Evolutionary conservation across 1,140 invertebrate genomes (phyloP).

Genomic region (Ostrea edulis): DNA sequence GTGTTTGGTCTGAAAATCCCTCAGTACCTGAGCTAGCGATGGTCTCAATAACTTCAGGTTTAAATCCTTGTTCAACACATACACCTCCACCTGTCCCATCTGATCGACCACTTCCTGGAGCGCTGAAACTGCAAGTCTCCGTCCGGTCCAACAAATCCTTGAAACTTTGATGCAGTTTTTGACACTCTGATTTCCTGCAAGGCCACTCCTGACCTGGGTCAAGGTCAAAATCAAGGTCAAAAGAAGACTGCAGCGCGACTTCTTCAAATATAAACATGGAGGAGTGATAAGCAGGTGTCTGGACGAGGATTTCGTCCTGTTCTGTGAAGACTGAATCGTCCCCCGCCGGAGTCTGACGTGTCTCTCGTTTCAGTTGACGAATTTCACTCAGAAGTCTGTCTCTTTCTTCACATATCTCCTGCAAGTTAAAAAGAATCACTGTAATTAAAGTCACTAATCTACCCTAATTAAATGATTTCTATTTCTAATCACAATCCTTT

Average conservation of each 20-base stretch:
- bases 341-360: not conserved
- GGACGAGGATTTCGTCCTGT: not conserved
- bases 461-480: not conserved
- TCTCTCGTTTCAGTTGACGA: constrained; percentile 42
- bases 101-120: constrained; percentile 18
- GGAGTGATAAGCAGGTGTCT: constrained; percentile 12
- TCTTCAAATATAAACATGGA: not conserved
- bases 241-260: not conserved
- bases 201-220: constrained; percentile 28
- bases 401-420: constrained; percentile 71
- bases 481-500: not conserved
- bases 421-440: constrained; percentile 37
- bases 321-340: not conserved
- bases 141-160: constrained; percentile 47
- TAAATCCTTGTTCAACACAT: constrained; percentile 29
- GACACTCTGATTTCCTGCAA: constrained; percentile 51
- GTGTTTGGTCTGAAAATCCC: not conserved
- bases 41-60: constrained; percentile 13
- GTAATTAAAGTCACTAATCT: not conserved
- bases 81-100: not conserved
- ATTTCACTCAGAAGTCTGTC: constrained; percentile 69
- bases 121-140: constrained; percentile 21
- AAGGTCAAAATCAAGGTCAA: not conserved
- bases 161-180: constrained; percentile 52
- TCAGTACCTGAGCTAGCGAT: not conserved